These are phyloP conservation scores for Yasuhikotakia modesta DNA, from an alignment of 2,797 vertebrate species.

Conservation along the genomic window DNA sequence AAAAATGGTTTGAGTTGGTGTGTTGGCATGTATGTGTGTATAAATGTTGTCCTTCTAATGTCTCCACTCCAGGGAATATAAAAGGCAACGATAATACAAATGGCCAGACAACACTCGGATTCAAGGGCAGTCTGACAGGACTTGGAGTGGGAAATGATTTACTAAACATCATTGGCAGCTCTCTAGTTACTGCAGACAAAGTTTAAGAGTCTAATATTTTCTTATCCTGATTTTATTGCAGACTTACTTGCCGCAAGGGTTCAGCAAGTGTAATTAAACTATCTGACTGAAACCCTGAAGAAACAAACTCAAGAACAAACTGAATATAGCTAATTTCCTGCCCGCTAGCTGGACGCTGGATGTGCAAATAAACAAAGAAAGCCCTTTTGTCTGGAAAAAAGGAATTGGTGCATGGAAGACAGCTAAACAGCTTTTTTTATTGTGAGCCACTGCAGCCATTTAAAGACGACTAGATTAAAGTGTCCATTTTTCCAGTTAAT, in stretches of 20 bases:
- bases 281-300: slow-evolving; percentile 17
- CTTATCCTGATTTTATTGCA: slow-evolving; percentile 14
- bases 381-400: not conserved
- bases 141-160: slow-evolving; percentile 13
- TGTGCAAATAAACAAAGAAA: slow-evolving; percentile 17
- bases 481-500: slow-evolving; percentile 34
- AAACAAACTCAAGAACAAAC: slow-evolving; percentile 12
- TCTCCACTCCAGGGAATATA: slow-evolving; percentile 12
- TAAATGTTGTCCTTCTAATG: slow-evolving; percentile 40
- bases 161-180: slow-evolving; percentile 16
- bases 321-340: not conserved
- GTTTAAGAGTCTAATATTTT: slow-evolving; percentile 8
- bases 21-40: slow-evolving; percentile 30
- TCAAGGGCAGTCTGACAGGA: slow-evolving; percentile 19
- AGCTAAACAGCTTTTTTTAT: slow-evolving; percentile 14
- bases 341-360: slow-evolving; percentile 24
- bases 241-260: slow-evolving; percentile 29
- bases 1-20: slow-evolving; percentile 38
- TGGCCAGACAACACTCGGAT: slow-evolving; percentile 4
- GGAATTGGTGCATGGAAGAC: slow-evolving; percentile 27
- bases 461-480: slow-evolving; percentile 44
- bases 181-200: slow-evolving; percentile 10
- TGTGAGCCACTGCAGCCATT: slow-evolving; percentile 11
- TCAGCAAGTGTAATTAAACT: slow-evolving; percentile 43
- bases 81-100: not conserved